These are phyloP conservation scores for Pipa parva DNA, from an alignment of 2,113 vertebrate genomes.

Conservation along the genomic window DNA sequence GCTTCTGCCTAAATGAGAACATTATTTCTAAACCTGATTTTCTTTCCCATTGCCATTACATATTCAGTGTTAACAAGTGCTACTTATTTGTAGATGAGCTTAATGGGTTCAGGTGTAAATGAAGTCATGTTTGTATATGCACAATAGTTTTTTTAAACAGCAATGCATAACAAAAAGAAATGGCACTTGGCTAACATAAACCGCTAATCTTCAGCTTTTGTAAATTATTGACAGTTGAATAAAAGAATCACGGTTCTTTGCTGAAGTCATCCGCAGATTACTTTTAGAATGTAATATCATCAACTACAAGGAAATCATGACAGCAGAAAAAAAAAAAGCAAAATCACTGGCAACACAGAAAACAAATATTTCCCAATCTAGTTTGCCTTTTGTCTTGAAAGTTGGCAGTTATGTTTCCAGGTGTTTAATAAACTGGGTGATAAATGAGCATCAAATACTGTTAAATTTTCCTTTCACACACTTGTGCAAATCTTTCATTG, in stretches of 20 bases:
- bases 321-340: background rate
- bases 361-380: slow-evolving; percentile 25
- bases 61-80: too few relatives aligned
- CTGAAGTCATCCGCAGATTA: slow-evolving; percentile 13
- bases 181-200: slow-evolving; percentile 15
- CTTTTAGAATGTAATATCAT: background rate
- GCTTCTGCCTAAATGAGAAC: too few relatives aligned
- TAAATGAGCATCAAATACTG: slow-evolving; percentile 16
- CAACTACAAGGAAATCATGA: background rate
- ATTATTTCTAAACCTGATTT: too few relatives aligned
- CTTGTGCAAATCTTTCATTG: slow-evolving; percentile 16
- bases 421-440: slow-evolving; percentile 9
- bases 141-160: slow-evolving; percentile 12
- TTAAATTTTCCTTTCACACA: slow-evolving; percentile 22
- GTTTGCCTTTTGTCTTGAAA: slow-evolving; percentile 15
- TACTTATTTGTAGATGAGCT: background rate
- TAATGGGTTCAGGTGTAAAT: background rate
- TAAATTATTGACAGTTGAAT: slow-evolving; percentile 26
- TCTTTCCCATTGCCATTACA: too few relatives aligned
- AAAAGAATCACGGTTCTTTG: slow-evolving; percentile 9
- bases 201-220: slow-evolving; percentile 26
- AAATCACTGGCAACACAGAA: slow-evolving; percentile 2
- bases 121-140: slow-evolving; percentile 4
- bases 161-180: slow-evolving; percentile 12
- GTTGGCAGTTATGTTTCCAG: slow-evolving; percentile 18